Percentiles rank a stretch among this genome's conserved stretches.
phyloP scores from a whole-genome alignment of 2,888 invertebrate genomes.

The Ashinkailepas kermadecensis region DNA sequence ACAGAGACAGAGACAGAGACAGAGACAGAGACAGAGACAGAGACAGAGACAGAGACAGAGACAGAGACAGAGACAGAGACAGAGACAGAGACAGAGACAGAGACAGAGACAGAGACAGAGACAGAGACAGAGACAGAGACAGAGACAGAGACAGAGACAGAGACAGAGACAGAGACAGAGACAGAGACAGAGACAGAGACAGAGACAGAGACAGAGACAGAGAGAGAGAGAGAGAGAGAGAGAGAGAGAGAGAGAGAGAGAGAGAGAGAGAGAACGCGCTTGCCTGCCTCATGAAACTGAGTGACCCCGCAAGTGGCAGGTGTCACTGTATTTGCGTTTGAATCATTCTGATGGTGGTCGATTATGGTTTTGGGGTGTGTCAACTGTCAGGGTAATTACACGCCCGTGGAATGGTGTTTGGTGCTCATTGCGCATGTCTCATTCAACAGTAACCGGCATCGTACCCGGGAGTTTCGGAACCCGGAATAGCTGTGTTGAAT shows the following conservation, averaged over 20 bases:
- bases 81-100: constrained; percentile 4
- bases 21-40: constrained; percentile 15
- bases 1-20: constrained; percentile 19
- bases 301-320: too few species aligned
- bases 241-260: constrained; percentile 19
- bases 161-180: too few species aligned
- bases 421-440: too few species aligned
- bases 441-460: too few species aligned
- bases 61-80: background rate
- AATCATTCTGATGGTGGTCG: too few species aligned
- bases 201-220: background rate
- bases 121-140: background rate
- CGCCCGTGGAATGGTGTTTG: too few species aligned
- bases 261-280: constrained; percentile 5
- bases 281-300: too few species aligned
- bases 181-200: background rate
- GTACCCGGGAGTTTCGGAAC: too few species aligned
- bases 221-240: background rate
- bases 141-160: background rate
- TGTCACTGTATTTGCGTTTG: too few species aligned
- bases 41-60: constrained; percentile 9
- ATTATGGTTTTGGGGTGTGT: too few species aligned
- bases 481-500: too few species aligned
- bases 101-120: background rate
- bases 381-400: too few species aligned